These are phyloP conservation scores for Gandaritis pyraliata DNA, from an alignment of 2,888 invertebrate species.

Conservation along the genomic window DNA sequence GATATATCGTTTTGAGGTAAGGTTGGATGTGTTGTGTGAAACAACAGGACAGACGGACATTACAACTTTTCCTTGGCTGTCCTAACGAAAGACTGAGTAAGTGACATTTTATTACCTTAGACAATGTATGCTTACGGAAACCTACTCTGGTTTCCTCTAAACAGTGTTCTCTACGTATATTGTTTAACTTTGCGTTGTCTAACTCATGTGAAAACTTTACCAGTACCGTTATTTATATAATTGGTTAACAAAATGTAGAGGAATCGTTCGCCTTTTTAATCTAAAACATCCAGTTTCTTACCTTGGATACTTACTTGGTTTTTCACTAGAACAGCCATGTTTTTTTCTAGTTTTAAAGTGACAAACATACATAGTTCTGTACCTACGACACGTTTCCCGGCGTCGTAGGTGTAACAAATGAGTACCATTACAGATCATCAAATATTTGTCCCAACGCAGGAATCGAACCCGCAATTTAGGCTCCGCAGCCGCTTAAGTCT, in stretches of 20 bases:
- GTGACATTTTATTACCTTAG: slow-evolving; percentile 6
- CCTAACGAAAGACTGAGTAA: slow-evolving; percentile 30
- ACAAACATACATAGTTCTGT: not conserved
- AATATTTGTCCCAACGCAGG: too few species aligned
- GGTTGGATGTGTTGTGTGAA: too few species aligned
- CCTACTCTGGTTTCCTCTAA: slow-evolving; percentile 16
- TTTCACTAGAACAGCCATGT: slow-evolving; percentile 30
- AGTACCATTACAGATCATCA: too few species aligned
- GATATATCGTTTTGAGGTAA: too few species aligned
- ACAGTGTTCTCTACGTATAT: slow-evolving; percentile 11
- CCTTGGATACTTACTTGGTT: slow-evolving; percentile 22
- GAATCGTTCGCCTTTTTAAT: slow-evolving; percentile 9
- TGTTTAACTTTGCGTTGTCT: slow-evolving; percentile 14
- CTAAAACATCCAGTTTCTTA: slow-evolving; percentile 5
- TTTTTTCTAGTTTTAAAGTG: not conserved
- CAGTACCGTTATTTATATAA: slow-evolving; percentile 12
- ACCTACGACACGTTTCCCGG: not conserved
- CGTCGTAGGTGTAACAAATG: too few species aligned
- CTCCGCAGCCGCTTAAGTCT: too few species aligned
- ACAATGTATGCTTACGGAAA: slow-evolving; percentile 8
- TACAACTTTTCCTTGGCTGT: slow-evolving; percentile 13
- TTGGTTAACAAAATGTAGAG: not conserved
- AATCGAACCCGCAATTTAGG: too few species aligned
- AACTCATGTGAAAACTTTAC: slow-evolving; percentile 28
- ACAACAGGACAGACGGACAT: too few species aligned